Evolutionary conservation across 2,888 invertebrate species (phyloP), one percentile per base, ranked within the genome.

Genomic region (Formica aserva): DNA sequence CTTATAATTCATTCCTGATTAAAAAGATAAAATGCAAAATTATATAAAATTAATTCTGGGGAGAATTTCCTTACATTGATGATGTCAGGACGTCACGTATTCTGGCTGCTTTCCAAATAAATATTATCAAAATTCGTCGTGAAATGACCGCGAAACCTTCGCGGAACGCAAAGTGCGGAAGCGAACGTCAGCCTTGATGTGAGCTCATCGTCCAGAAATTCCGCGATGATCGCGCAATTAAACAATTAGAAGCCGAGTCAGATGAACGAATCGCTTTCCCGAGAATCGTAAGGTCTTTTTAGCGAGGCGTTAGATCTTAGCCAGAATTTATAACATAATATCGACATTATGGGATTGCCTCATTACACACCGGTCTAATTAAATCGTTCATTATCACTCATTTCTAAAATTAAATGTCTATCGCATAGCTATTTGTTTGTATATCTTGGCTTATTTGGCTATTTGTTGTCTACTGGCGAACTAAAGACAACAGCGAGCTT

Each of bases 181-280:
- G 76, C 38, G 13, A 6, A 76, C 75, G 32, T 18, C 35, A 32
- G 71, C 67, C 52, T 65, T 75, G 60, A n/a, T 45, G 83, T 91
- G 91, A 91, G 84, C 86, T 91, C 91, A 91, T 91, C 90, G 91
- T 87, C 83, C 85, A 90, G 88, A 90, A 89, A 91, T 90, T 90
- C 90, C 82, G 81, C 83, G 83, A 74, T 86, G 88, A 86, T 69
- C 80, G 66, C 82, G 89, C 91, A 92, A 92, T 92, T 92, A 92
- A 92, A 92, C 92, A 92, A 92, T 92, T 88, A 87, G 69, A 69
- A 87, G 83, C 69, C 72, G 77, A 74, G 72, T 74, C 62, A 57
- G 84, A 81, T 62, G 88, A 88, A 84, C 85, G 84, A 90, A 88
- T 88, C 83, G 86, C 87, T 88, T 87, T 90, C 87, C 66, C 78